A percentile compares a stretch with the other conserved stretches of the same genome.
phyloP scores from a whole-genome alignment of 2,888 invertebrate species.

The Artemia sinica region DNA sequence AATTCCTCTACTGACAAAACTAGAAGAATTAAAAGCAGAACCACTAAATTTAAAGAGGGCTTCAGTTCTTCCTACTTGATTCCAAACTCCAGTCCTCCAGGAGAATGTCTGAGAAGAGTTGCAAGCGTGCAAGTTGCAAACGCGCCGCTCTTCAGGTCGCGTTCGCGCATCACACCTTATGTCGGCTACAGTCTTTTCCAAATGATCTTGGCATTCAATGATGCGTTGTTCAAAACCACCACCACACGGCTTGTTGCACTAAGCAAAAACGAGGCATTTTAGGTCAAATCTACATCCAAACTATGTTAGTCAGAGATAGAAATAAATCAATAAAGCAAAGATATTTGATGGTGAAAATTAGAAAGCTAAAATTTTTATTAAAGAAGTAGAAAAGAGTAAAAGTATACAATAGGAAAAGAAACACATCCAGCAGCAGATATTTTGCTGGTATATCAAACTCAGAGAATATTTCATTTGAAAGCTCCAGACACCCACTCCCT shows the following conservation, averaged over 20 bases:
- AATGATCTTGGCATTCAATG: slow-evolving; percentile 2
- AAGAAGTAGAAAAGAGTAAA: no score
- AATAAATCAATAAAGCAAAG: no score
- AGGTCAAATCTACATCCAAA: background rate
- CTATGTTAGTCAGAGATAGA: background rate
- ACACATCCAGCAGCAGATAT: no score
- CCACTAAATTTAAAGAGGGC: no score
- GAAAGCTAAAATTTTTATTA: no score
- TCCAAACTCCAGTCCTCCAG: slow-evolving; percentile 13
- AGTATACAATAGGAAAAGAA: no score
- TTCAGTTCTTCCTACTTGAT: slow-evolving; percentile 5
- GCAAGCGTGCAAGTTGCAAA: slow-evolving; percentile 6
- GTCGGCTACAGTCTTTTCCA: background rate
- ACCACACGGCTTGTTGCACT: slow-evolving; percentile 36
- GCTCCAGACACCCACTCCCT: no score
- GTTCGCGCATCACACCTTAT: slow-evolving; percentile 2
- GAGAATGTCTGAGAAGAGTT: background rate
- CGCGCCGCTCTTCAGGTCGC: slow-evolving; percentile 13
- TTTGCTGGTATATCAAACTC: no score
- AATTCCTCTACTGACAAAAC: no score
- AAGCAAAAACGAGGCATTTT: slow-evolving; percentile 18
- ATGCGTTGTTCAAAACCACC: slow-evolving; percentile 6
- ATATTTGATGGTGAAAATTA: no score
- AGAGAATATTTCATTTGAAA: no score
- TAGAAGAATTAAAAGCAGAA: no score